Evolutionary conservation across 1,140 invertebrate genomes (phyloP).

Genomic region (Spodoptera frugiperda): DNA sequence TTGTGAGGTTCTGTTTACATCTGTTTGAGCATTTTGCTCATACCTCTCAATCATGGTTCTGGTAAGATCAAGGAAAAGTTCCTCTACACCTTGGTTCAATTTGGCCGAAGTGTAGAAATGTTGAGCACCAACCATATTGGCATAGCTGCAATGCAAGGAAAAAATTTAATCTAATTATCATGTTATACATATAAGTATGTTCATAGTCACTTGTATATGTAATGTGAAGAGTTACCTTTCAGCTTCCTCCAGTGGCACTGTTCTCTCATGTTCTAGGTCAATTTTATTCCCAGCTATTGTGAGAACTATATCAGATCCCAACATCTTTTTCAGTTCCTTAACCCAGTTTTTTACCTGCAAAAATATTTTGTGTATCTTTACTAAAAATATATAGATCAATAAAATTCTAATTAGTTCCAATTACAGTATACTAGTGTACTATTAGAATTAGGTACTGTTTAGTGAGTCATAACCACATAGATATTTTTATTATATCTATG

Average conservation of each 20-base stretch:
- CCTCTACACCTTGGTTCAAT: constrained; percentile 96
- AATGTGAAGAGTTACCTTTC: constrained; percentile 88
- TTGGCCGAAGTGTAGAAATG: constrained; percentile 99
- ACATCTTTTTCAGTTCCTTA: constrained; percentile 98
- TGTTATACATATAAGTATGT: too few relatives aligned
- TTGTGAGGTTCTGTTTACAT: constrained; percentile 60
- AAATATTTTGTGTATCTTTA: too few relatives aligned
- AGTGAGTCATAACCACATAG: too few relatives aligned
- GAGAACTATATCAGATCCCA: constrained; percentile 96
- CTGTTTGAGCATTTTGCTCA: constrained; percentile 64
- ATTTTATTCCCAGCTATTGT: constrained; percentile 99
- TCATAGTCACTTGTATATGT: too few relatives aligned
- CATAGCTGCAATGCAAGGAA: constrained; percentile 89
- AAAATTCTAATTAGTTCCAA: too few relatives aligned
- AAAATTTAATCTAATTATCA: constrained; percentile 7
- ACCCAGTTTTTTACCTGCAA: constrained; percentile 98
- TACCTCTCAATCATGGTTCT: constrained; percentile 81
- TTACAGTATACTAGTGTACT: too few relatives aligned
- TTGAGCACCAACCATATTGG: constrained; percentile 96
- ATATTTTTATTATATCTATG: too few relatives aligned
- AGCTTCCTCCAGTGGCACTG: constrained; percentile 94
- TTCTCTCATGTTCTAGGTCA: constrained; percentile 97
- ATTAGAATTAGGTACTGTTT: too few relatives aligned
- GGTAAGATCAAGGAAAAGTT: constrained; percentile 96
- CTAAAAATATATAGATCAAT: too few relatives aligned